Base-by-base conservation (phyloP, 2,113 vertebrate genomes). In the Lates calcarifer region DNA sequence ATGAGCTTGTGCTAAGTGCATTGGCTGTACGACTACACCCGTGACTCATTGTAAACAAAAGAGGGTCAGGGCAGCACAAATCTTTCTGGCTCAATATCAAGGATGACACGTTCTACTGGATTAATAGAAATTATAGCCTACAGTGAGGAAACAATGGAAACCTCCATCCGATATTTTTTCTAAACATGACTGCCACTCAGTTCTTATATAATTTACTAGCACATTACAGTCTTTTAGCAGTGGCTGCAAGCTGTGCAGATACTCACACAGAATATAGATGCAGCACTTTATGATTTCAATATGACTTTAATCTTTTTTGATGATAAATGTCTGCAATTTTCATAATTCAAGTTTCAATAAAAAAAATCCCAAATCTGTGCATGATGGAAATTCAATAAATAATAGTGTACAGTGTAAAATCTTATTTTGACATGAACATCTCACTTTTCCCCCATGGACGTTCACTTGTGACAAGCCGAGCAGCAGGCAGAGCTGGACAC, bases 11-110 rank as follows among this genome's bases (percentile, higher is more conserved):
- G 68, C 31, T 85, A 64, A 88, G 74, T 71, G 62, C 62, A 67
- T 74, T 85, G 81, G 67, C 58, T 67, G 83, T 18, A 58, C 31
- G 81, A 74, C 66, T 70, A 66, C 66, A 81, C 28, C 69, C 26
- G 26, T 86, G 82, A 85, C 74, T 88, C 80, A 89, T 28, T 79
- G 84, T 74, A 83, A 92, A 88, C 76, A 87, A 74, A 71, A 76
- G 71, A 84, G 57, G 84, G 73, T 89, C 71, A 74, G 74, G 28
- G 57, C 68, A 62, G 73, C 76, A 85, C 64, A 90, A 83, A 81
- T 79, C 73, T 77, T 77, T 70, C 87, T 85, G 83, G 81, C 79
- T 84, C 76, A 47, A 69, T 71, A 83, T 90, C 87, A 90, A 79
- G 77, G 77, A 85, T 83, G 84, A 79, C 72, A 83, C 65, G 65